Percentiles rank a stretch among this genome's conserved stretches.
phyloP scores from a whole-genome alignment of 2,797 vertebrate genomes.

The Sebastes trivittatus region DNA sequence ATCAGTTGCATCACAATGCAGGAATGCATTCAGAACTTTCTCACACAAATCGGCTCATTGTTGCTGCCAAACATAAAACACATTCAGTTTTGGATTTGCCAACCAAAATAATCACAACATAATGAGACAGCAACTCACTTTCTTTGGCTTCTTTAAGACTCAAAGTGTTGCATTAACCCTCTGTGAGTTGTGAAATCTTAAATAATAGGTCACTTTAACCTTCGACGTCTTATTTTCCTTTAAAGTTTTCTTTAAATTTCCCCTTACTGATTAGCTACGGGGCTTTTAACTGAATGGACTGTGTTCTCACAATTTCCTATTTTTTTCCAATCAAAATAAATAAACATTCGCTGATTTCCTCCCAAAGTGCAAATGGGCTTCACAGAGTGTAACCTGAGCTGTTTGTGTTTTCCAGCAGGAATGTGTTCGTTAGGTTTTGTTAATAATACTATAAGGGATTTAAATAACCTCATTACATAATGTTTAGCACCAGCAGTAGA shows the following conservation, averaged over 20 bases:
- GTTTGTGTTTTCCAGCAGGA: slow-evolving; percentile 51
- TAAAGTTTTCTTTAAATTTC: slow-evolving; percentile 64
- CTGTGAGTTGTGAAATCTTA: background rate
- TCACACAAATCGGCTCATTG: background rate
- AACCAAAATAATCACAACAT: slow-evolving; percentile 11
- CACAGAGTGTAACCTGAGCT: slow-evolving; percentile 46
- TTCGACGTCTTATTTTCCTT: background rate
- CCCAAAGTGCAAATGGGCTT: slow-evolving; percentile 12
- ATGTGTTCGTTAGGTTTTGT: slow-evolving; percentile 25
- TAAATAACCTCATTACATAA: background rate
- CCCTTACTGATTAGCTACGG: slow-evolving; percentile 30
- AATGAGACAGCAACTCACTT: background rate
- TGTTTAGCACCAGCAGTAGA: background rate
- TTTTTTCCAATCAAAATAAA: slow-evolving; percentile 64
- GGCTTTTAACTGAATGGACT: slow-evolving; percentile 10
- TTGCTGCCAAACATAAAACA: slow-evolving; percentile 19
- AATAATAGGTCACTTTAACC: slow-evolving; percentile 31
- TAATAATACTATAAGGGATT: background rate
- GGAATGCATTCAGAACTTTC: background rate
- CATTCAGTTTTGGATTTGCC: slow-evolving; percentile 6
- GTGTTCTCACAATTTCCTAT: slow-evolving; percentile 56
- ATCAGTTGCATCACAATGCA: background rate
- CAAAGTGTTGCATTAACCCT: slow-evolving; percentile 9
- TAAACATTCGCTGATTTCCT: slow-evolving; percentile 63
- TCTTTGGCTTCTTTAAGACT: slow-evolving; percentile 6